Base-by-base conservation (phyloP, 2,797 vertebrate genomes). In the Chiroxiphia lanceolata region DNA sequence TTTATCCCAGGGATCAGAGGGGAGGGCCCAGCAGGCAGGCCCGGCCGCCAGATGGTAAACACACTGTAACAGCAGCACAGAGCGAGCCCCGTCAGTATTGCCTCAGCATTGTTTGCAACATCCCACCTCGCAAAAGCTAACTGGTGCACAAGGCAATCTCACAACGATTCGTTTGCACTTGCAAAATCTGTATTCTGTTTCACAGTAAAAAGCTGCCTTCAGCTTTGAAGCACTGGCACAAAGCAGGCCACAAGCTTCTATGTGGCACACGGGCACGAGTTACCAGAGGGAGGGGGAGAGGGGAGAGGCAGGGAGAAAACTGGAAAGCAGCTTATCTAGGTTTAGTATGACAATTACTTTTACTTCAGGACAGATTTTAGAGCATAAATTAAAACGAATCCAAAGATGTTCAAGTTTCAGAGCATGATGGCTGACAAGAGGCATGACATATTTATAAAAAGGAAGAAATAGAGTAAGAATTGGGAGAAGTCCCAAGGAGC, bases 271-370 rank as follows among this genome's bases (percentile, higher is more conserved):
- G 31, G 6, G 4, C 23, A 15, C 1, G 7, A 72, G 40, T 16
- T 75, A 68, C 44, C 75, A 74, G 59, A 65, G 56, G 63, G n/a
- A 75, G 82, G 61, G 42, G 40, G 38, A 63, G 33, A 77, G 68
- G 40, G 56, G 50, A 80, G 61, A 74, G 53, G 47, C 74, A 34
- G 53, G 25, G 34, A 72, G 40, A 44, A 87, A 57, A 48, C 0
- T 36, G 60, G 53, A 94, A 95, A 96, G 91, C 87, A 78, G 91
- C 76, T 94, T 95, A 96, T 95, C 60, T 83, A 51, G 81, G n/a
- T 88, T 95, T 89, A 93, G 42, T 34, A 26, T 69, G 65, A 86
- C 87, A 95, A 59, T 86, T 88, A 86, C 78, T 96, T 94, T 80
- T 76, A 77, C 51, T 76, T 54, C 65, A 77, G 82, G 67, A 89